Conservation (phyloP, 2,888 invertebrate species). For the Lamproptera curius region DNA sequence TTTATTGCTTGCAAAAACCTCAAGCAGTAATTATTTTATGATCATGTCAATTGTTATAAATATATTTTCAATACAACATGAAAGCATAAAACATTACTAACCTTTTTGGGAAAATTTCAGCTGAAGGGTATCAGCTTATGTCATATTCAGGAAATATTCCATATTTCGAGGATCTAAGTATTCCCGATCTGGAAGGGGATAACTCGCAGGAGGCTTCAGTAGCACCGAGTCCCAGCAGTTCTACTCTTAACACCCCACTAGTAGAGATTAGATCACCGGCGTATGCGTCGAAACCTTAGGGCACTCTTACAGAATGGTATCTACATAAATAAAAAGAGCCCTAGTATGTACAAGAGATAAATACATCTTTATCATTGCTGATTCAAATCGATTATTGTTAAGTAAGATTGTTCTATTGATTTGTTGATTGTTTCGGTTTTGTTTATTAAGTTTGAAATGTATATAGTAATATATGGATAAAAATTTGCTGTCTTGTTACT, state of each 20-base stretch:
- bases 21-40: background rate
- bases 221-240: conserved; percentile 42
- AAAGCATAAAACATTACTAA: conserved; percentile 16
- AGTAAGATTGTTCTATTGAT: background rate
- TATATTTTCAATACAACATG: too few species aligned
- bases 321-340: too few species aligned
- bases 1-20: background rate
- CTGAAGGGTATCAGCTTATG: conserved; percentile 75
- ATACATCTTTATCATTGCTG: background rate
- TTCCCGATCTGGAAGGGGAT: conserved; percentile 61
- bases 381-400: background rate
- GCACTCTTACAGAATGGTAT: conserved; percentile 8
- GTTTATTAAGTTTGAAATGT: background rate
- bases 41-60: background rate
- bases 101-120: conserved; percentile 56
- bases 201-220: conserved; percentile 47
- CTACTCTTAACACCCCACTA: conserved; percentile 65
- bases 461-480: too few species aligned
- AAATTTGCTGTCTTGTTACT: background rate
- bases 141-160: conserved; percentile 76
- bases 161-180: conserved; percentile 71
- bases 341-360: conserved; percentile 1
- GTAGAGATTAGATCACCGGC: conserved; percentile 51
- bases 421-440: background rate
- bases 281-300: conserved; percentile 51